A percentile compares a stretch with the other conserved stretches of the same genome.
phyloP scores from a whole-genome alignment of 2,888 invertebrate species.

The Fissipunctia ypsillon region DNA sequence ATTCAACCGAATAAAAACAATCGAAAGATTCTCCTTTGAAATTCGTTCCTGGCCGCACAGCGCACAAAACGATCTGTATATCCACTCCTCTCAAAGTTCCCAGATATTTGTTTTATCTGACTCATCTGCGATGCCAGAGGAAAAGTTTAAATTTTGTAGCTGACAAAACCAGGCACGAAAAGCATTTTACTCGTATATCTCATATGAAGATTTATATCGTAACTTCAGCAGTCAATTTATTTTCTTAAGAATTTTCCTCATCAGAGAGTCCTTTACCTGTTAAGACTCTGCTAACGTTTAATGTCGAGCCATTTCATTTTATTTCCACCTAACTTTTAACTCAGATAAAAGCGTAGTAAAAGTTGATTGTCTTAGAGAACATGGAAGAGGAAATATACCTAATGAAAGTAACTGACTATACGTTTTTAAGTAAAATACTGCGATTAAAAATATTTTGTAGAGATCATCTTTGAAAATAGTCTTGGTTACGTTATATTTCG shows the following conservation, averaged over 20 bases:
- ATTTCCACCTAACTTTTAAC: conserved; percentile 59
- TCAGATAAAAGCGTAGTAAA: conserved; percentile 67
- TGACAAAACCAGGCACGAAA: conserved; percentile 20
- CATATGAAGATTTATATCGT: conserved; percentile 30
- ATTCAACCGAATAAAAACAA: conserved; percentile 8
- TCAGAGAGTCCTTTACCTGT: conserved; percentile 45
- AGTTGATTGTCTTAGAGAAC: conserved; percentile 58
- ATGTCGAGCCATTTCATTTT: conserved; percentile 61
- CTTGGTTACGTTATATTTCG: neutral
- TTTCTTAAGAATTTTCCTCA: conserved; percentile 42
- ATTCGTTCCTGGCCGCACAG: conserved; percentile 5
- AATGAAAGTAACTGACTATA: conserved; percentile 23
- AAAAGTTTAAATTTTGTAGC: conserved; percentile 34
- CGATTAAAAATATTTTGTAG: neutral
- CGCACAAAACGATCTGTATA: conserved; percentile 28
- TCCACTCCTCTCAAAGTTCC: conserved; percentile 37
- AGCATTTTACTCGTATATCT: conserved; percentile 4
- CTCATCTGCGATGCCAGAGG: conserved; percentile 9
- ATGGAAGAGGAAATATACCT: conserved; percentile 39
- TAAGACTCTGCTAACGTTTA: conserved; percentile 60
- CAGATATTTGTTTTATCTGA: conserved; percentile 47
- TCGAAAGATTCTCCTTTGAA: conserved; percentile 27
- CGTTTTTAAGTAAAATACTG: neutral
- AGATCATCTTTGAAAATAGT: neutral
- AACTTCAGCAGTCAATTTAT: conserved; percentile 48